Evolutionary conservation across 2,888 invertebrate species (phyloP), one percentile per base, ranked within the genome.

Genomic region (Philopedon plagiatum): DNA sequence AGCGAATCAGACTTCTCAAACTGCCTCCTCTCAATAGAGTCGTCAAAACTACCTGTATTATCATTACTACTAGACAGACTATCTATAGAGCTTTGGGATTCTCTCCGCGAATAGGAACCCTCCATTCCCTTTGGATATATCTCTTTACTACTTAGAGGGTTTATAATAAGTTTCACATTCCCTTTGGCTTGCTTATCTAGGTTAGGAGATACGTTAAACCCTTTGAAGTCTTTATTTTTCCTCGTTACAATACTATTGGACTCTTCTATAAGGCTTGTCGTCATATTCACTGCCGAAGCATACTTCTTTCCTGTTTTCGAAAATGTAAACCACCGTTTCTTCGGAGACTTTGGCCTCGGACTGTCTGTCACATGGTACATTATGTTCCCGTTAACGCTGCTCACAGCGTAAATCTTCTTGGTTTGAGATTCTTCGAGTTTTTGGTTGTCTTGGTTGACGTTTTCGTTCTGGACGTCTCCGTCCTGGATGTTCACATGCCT

Each of bases 391-490:
- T 93, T 93, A 26, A 93, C 92, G 49, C 92, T 93, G 80, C 94
- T 94, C 46, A 95, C 93, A 0, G 94, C 94, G 80, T 92, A 94
- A 11, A 95, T 92, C 80, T 92, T 93, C 19, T 88, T 87, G 51
- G 84, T 79, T 66, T 82, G 81, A 29, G 82, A 80, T 63, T 84
- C 84, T 39, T 83, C 83, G 23, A 80, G 75, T 69, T 81, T 82
- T 15, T 78, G 77, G 51, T 61, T 62, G 44, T 83, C 82, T 54
- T 81, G 80, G 11, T 77, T 76, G 5, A 77, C 76, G 18, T 76
- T 72, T 19, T 85, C 83, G 69, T 83, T 84, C 21, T 84, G 85
- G 1, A 82, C 80, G 23, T 87, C 87, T 9, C 87, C 87, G 73
- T 90, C 87, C 64, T 89, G 86, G 21, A 91, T 88, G 80, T 90